Evolutionary conservation across 2,888 invertebrate species (phyloP).

Genomic region (Heliconius charithonia): DNA sequence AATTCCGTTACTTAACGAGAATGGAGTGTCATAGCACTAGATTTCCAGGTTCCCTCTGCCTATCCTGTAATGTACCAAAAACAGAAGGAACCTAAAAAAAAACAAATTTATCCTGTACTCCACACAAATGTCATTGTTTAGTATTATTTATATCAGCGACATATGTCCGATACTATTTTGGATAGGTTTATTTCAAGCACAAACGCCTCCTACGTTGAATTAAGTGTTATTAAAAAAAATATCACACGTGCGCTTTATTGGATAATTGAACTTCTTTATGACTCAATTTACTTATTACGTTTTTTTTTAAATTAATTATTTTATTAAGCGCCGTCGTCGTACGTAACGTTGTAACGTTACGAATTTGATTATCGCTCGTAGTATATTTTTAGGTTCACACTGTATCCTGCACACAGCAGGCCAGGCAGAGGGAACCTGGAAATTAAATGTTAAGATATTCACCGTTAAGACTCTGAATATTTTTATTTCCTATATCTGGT

Average conservation of each 20-base stretch:
- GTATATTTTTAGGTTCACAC: too few relatives aligned
- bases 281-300: neutral
- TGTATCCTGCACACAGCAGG: too few relatives aligned
- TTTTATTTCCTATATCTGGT: neutral
- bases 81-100: neutral
- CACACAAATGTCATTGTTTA: conserved; percentile 41
- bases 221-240: conserved; percentile 50
- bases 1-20: neutral
- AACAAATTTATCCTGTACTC: neutral
- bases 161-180: conserved; percentile 48
- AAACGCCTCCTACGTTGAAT: conserved; percentile 51
- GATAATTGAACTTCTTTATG: conserved; percentile 10
- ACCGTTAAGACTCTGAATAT: neutral
- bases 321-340: too few relatives aligned
- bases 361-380: too few relatives aligned
- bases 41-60: neutral
- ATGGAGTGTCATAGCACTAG: neutral
- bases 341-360: too few relatives aligned
- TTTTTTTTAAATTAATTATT: too few relatives aligned
- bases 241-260: conserved; percentile 50
- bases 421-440: too few relatives aligned
- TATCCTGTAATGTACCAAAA: neutral
- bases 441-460: too few relatives aligned
- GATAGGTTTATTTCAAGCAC: conserved; percentile 47
- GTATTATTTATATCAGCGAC: conserved; percentile 39